A percentile compares a stretch with the other conserved stretches of the same genome.
Conservation (phyloP, 1,140 invertebrate species). For the Dinoponera quadriceps region DNA sequence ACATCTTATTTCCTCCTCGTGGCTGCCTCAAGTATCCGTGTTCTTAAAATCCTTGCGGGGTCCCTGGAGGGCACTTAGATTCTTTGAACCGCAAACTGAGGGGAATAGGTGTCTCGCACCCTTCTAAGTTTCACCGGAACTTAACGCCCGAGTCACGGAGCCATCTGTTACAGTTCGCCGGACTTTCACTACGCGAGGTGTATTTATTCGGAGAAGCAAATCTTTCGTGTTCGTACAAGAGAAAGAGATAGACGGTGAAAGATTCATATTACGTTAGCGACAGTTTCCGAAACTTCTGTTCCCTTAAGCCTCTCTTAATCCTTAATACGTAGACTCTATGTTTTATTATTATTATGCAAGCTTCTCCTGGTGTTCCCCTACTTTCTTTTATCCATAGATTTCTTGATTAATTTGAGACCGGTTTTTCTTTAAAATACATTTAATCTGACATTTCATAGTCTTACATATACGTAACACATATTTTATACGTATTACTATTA, state of each 20-base stretch:
- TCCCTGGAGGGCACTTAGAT: constrained; percentile 64
- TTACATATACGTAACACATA: too few species aligned
- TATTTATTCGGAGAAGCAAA: constrained; percentile 65
- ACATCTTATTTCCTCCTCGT: background rate
- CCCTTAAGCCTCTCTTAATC: background rate
- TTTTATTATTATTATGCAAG: background rate
- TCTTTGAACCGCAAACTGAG: constrained; percentile 49
- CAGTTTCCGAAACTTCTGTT: background rate
- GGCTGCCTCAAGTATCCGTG: background rate
- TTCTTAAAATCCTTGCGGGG: constrained; percentile 2
- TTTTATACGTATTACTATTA: too few species aligned
- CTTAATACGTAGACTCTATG: background rate
- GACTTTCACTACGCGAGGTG: constrained; percentile 51
- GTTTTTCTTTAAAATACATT: background rate
- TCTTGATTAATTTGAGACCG: background rate
- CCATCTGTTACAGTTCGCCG: constrained; percentile 72
- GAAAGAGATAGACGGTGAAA: background rate
- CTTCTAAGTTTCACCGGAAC: constrained; percentile 45
- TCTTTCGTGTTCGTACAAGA: constrained; percentile 44
- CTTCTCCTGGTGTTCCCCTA: background rate
- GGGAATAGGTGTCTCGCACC: constrained; percentile 50
- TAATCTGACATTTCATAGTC: too few species aligned
- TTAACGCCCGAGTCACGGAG: constrained; percentile 72
- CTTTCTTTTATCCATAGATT: background rate
- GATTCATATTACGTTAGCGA: background rate